A percentile compares a stretch with the other conserved stretches of the same genome.
phyloP scores from a whole-genome alignment of 2,888 invertebrate genomes.

The Drosophila stalkeri region DNA sequence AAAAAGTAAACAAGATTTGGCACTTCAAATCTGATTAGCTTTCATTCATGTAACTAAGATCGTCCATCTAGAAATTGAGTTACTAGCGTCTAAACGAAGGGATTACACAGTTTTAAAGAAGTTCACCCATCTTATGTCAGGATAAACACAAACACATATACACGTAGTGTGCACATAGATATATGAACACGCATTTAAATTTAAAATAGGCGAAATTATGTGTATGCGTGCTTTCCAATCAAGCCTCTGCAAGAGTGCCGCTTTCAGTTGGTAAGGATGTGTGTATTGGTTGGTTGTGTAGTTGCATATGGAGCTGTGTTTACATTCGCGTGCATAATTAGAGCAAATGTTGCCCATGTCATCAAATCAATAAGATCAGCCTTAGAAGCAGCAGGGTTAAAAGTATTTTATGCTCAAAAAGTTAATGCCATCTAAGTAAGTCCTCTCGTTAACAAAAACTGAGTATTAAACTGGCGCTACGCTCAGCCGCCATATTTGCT shows the following conservation, averaged over 20 bases:
- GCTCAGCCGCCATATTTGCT: too few relatives aligned
- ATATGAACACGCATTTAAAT: neutral
- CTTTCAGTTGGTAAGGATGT: conserved; percentile 1
- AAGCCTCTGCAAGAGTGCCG: conserved; percentile 17
- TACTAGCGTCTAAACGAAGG: too few relatives aligned
- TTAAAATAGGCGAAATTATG: conserved; percentile 59
- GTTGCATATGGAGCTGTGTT: conserved; percentile 73
- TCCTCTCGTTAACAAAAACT: too few relatives aligned
- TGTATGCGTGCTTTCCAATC: conserved; percentile 64
- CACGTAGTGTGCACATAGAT: neutral
- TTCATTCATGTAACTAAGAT: too few relatives aligned
- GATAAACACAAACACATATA: too few relatives aligned
- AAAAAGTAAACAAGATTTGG: too few relatives aligned
- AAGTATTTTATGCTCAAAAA: neutral
- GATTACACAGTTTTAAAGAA: too few relatives aligned
- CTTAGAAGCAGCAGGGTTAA: neutral
- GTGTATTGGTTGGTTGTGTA: conserved; percentile 47
- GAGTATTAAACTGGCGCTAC: too few relatives aligned
- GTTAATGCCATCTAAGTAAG: neutral
- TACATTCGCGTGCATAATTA: conserved; percentile 81
- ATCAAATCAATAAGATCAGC: conserved; percentile 66
- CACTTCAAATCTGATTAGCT: too few relatives aligned
- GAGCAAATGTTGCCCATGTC: conserved; percentile 75
- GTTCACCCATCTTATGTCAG: too few relatives aligned
- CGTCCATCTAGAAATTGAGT: too few relatives aligned